Base-by-base conservation (phyloP, 2,888 invertebrate genomes). In the Corbicula japonica region DNA sequence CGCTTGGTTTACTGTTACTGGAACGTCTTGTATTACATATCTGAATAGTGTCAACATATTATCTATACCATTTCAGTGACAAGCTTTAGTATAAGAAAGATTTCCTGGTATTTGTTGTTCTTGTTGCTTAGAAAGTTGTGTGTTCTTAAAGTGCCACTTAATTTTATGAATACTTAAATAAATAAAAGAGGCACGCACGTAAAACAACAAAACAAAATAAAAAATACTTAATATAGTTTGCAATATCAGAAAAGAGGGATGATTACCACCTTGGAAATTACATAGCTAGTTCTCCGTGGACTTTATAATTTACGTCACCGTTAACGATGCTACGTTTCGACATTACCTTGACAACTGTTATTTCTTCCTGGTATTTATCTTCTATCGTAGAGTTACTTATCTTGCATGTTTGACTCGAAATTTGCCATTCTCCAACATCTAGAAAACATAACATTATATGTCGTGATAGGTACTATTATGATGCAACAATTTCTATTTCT, bases 361-460 rank as follows among this genome's bases (percentile, higher is more conserved):
- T 44, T 73, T 32, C 48, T 6, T 68, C 66, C 15, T 26, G 15
- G 26, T 35, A 30, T 5, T 68, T 54, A 26, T 54, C 65, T 28
- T 32, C 54, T 18, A 50, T 44, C 2, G 62, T 48, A 12, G 48
- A 58, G 60, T 73, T 69, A 18, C 41, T 44, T 23, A 21, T 54
- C 18, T 26, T 18, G 54, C 80, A 80, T 23, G 80, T 70, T 38
- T 35, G 48, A 44, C 76, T 76, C 18, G 66, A 48, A 18, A 76
- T 73, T 38, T 80, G 73, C 80, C 80, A 80, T 15, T 73, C 44
- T 21, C 73, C 73, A 60, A 61, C 34, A 10, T 60, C 80, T 44
- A 10, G 8, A 23, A 56, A 32, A 61, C 32, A 48, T n/a, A 12
- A 56, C 26, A 48, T 0, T 15, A 30, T n/a, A 30, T 30, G 15